These are phyloP conservation scores for Colossoma macropomum DNA, from an alignment of 2,113 vertebrate genomes.

Conservation along the genomic window DNA sequence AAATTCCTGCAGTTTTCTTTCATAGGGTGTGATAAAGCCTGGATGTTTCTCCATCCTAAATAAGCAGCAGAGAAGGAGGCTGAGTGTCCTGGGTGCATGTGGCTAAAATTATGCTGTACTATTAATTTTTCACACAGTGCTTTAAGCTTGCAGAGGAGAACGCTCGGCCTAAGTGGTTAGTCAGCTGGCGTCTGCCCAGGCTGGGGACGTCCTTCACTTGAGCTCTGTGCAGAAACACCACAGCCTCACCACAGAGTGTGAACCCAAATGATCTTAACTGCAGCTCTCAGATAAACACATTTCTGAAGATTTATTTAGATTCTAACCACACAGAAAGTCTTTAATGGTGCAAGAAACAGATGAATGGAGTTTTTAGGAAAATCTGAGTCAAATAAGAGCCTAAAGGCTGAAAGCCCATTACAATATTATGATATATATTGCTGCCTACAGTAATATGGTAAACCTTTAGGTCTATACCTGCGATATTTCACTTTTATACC, in stretches of 20 bases:
- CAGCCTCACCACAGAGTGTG: not conserved
- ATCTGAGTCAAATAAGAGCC: too few relatives aligned
- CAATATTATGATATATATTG: too few relatives aligned
- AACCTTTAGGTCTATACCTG: too few relatives aligned
- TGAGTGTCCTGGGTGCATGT: constrained; percentile 31
- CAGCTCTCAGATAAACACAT: not conserved
- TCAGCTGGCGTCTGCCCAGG: not conserved
- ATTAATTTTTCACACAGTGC: constrained; percentile 54
- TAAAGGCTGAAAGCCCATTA: too few relatives aligned
- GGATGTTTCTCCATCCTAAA: not conserved
- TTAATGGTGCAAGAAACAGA: not conserved
- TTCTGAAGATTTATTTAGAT: not conserved
- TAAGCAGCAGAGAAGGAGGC: not conserved
- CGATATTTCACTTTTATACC: too few relatives aligned
- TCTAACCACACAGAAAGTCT: not conserved
- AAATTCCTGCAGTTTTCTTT: too few relatives aligned
- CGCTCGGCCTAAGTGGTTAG: not conserved
- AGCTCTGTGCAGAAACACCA: not conserved
- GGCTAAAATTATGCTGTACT: constrained; percentile 52
- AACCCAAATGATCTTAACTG: not conserved
- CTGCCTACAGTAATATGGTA: too few relatives aligned
- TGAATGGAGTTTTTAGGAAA: not conserved
- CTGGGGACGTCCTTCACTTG: not conserved
- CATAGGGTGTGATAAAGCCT: too few relatives aligned
- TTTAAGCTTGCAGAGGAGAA: constrained; percentile 28